Evolutionary conservation across 2,797 vertebrate genomes (phyloP).

Genomic region (Balearica regulorum): DNA sequence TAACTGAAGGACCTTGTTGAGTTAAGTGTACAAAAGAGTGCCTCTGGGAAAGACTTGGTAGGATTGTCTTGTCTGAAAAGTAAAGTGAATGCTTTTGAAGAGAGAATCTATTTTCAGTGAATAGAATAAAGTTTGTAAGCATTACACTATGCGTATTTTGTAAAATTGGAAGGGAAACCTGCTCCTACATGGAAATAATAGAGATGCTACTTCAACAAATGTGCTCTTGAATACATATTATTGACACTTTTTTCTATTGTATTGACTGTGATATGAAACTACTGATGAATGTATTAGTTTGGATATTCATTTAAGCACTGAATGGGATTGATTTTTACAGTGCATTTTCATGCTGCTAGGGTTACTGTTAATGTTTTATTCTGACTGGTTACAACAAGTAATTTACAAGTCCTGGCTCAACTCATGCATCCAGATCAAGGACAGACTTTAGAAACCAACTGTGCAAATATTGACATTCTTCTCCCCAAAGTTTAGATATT

Average conservation of each 20-base stretch:
- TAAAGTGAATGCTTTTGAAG: not conserved
- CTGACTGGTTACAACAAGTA: not conserved
- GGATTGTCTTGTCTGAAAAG: not conserved
- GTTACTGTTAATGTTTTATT: conserved; percentile 1
- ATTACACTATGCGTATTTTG: rapidly evolving
- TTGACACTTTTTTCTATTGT: not conserved
- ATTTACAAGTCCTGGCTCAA: not conserved
- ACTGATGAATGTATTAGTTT: not conserved
- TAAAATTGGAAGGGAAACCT: not conserved
- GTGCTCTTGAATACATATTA: not conserved
- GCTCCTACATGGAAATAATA: not conserved
- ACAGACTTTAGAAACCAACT: not conserved
- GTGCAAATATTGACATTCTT: not conserved
- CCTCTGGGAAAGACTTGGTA: not conserved
- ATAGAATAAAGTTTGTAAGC: not conserved
- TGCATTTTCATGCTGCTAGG: not conserved
- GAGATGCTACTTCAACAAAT: not conserved
- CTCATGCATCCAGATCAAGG: not conserved
- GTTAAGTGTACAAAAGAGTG: not conserved
- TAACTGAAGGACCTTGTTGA: not conserved
- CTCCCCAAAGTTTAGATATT: not conserved
- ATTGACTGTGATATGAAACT: not conserved
- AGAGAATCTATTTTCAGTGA: not conserved
- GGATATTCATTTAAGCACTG: not conserved
- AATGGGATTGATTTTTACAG: not conserved